Evolutionary conservation across 2,797 vertebrate species (phyloP).

Genomic region (Peromyscus melanophrys): DNA sequence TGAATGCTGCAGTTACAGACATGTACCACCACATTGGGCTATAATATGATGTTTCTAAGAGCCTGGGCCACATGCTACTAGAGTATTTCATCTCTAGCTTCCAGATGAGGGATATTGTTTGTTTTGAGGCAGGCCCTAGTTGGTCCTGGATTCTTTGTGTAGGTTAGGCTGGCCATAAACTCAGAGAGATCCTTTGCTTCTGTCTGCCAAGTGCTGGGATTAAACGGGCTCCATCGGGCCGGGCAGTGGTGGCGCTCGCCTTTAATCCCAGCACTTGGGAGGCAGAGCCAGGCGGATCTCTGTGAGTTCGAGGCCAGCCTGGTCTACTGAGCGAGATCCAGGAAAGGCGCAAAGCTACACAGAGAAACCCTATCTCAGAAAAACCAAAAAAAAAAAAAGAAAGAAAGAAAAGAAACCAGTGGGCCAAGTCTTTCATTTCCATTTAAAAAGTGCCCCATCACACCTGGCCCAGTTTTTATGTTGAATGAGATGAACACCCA

Average conservation of each 20-base stretch:
- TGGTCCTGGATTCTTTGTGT: not conserved
- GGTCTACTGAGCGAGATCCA: too few relatives aligned
- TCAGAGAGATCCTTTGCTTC: not conserved
- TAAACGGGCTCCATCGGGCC: not conserved
- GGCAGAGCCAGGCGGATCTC: too few relatives aligned
- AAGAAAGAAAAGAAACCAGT: too few relatives aligned
- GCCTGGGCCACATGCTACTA: not conserved
- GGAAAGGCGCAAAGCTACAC: too few relatives aligned
- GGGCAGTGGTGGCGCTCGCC: too few relatives aligned
- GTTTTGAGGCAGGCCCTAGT: not conserved
- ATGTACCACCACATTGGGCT: not conserved
- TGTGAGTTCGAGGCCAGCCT: too few relatives aligned
- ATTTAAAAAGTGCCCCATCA: not conserved
- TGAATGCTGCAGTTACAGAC: not conserved
- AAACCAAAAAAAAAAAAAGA: too few relatives aligned
- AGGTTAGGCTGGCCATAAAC: not conserved
- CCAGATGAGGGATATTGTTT: not conserved
- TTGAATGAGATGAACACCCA: slow-evolving; percentile 4
- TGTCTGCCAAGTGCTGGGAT: not conserved
- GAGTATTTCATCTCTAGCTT: not conserved
- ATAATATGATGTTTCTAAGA: not conserved
- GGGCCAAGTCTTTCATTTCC: too few relatives aligned
- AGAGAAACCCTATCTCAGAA: too few relatives aligned
- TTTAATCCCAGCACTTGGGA: too few relatives aligned
- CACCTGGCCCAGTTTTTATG: not conserved